phyloP scores from a whole-genome alignment of 2,888 invertebrate species.

The Tipula unca region DNA sequence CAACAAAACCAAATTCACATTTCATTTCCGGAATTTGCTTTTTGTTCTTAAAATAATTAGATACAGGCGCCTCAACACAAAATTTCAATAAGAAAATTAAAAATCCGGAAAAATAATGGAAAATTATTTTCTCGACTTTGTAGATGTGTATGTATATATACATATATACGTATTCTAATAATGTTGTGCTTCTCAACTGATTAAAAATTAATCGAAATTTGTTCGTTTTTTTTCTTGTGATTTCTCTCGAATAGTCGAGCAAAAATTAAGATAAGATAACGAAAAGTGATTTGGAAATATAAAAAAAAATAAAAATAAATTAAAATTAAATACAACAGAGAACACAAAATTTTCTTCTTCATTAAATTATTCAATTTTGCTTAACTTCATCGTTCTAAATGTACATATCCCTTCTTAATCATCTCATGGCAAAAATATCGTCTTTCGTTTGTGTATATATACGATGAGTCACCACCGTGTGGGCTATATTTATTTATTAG shows the following conservation, averaged over 20 bases:
- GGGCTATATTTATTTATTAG: too few species aligned
- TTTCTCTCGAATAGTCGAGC: too few species aligned
- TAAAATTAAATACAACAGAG: background rate
- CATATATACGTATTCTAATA: background rate
- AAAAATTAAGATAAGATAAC: background rate
- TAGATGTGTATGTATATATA: background rate
- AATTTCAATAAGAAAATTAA: background rate
- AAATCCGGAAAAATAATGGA: background rate
- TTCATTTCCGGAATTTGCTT: background rate
- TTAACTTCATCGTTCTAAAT: background rate
- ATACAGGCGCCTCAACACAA: background rate
- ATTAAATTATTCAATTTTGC: background rate
- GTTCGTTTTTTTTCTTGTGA: background rate
- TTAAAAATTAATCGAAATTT: background rate
- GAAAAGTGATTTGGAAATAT: background rate
- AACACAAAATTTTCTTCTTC: background rate
- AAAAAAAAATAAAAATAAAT: background rate
- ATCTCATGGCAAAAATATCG: background rate
- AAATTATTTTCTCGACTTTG: background rate
- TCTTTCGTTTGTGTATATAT: background rate
- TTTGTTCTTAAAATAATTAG: background rate
- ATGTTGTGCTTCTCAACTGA: background rate
- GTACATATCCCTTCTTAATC: background rate
- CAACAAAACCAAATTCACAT: background rate
- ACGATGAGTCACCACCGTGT: background rate